phyloP scores from a whole-genome alignment of 2,113 vertebrate genomes.

The Trochalopteron elliotii region DNA sequence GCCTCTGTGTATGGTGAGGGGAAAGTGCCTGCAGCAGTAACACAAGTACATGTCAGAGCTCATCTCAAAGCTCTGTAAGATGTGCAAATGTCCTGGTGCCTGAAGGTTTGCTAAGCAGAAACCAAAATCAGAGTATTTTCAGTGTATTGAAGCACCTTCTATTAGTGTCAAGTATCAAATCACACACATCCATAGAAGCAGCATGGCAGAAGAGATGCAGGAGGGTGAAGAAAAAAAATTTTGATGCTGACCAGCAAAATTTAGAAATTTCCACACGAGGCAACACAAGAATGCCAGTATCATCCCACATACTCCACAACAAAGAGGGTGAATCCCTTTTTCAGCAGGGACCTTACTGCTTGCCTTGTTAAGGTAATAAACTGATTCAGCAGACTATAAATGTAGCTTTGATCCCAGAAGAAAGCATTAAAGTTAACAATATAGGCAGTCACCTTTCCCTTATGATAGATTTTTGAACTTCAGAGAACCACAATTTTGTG shows the following conservation, averaged over 20 bases:
- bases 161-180: constrained; percentile 29
- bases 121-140: constrained; percentile 15
- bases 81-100: constrained; percentile 44
- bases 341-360: neutral
- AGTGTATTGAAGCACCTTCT: neutral
- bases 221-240: neutral
- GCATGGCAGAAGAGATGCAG: neutral
- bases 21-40: constrained; percentile 51
- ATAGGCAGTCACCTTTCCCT: neutral
- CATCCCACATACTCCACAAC: constrained; percentile 6
- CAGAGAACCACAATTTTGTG: neutral
- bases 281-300: neutral
- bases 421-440: neutral
- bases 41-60: constrained; percentile 31
- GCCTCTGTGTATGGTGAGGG: neutral
- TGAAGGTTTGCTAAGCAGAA: constrained; percentile 50
- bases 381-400: neutral
- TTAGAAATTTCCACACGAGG: neutral
- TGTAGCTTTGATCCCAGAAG: neutral
- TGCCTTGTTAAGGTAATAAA: neutral
- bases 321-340: neutral
- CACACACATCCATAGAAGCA: neutral
- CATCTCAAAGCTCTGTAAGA: constrained; percentile 36
- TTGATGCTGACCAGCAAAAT: neutral
- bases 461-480: neutral